These are phyloP conservation scores for Whitmania pigra DNA, from an alignment of 1,140 invertebrate genomes.

Conservation along the genomic window DNA sequence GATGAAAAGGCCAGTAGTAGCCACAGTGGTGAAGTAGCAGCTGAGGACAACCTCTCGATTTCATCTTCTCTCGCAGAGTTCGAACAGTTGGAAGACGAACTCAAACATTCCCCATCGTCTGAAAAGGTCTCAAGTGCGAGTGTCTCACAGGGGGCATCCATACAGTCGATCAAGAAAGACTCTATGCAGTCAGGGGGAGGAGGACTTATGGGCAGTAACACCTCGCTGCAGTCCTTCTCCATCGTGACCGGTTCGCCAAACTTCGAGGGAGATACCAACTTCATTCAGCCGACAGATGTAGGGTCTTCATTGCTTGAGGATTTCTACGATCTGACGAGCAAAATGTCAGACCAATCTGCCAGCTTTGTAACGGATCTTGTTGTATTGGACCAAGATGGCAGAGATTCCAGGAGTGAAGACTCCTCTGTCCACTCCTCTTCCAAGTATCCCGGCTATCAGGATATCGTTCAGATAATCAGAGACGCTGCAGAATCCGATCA, in stretches of 20 bases:
- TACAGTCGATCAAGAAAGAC: not conserved
- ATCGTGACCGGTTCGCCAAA: not conserved
- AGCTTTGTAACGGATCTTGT: not conserved
- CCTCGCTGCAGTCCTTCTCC: slow-evolving; percentile 1
- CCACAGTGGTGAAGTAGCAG: slow-evolving; percentile 47
- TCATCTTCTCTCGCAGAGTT: slow-evolving; percentile 87
- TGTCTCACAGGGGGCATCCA: not conserved
- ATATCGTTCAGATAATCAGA: slow-evolving; percentile 26
- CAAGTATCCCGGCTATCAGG: slow-evolving; percentile 19
- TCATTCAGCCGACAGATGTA: too few species aligned
- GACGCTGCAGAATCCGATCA: slow-evolving; percentile 43
- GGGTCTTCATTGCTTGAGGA: not conserved
- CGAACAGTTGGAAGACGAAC: slow-evolving; percentile 72
- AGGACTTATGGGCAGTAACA: not conserved
- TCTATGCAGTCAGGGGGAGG: not conserved
- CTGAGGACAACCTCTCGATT: slow-evolving; percentile 78
- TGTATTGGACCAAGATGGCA: not conserved
- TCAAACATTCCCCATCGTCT: slow-evolving; percentile 49
- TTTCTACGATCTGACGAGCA: not conserved
- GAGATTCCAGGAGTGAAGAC: not conserved
- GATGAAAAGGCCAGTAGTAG: slow-evolving; percentile 13
- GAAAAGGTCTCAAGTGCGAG: not conserved
- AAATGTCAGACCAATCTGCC: too few species aligned
- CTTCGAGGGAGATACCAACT: not conserved
- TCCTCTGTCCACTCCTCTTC: not conserved